Percentiles rank a stretch among this genome's conserved stretches.
Evolutionary conservation across 2,113 vertebrate genomes (phyloP).

Genomic region (Trogon melanurus): DNA sequence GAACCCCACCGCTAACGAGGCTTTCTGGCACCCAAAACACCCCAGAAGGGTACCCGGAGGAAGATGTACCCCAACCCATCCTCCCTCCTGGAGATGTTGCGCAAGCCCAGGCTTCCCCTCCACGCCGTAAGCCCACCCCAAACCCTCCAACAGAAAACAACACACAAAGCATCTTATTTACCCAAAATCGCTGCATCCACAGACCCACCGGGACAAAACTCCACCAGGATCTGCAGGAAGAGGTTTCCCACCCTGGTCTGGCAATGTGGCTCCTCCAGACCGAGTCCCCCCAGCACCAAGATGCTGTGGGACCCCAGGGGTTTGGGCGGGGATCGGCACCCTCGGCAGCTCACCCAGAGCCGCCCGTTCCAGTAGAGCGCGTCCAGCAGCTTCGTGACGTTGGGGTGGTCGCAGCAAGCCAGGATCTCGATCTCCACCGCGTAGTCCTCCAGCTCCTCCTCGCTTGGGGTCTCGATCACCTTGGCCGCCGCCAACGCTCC

Average conservation of each 20-base stretch:
- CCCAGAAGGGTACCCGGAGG: fast-evolving
- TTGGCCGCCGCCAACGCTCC: slow-evolving; percentile 63
- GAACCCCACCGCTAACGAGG: too few species aligned
- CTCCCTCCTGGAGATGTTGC: neutral
- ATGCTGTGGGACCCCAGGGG: neutral
- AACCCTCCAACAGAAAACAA: neutral
- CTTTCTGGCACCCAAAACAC: too few species aligned
- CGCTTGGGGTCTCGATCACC: slow-evolving; percentile 58
- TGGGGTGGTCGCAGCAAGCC: slow-evolving; percentile 67
- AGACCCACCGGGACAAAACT: slow-evolving; percentile 79
- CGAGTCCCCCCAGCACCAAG: fast-evolving
- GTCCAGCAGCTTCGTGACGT: slow-evolving; percentile 68
- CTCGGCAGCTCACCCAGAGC: slow-evolving; percentile 70
- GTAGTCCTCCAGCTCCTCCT: slow-evolving; percentile 76
- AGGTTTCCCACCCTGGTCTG: neutral
- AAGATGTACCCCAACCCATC: neutral
- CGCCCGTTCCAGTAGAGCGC: slow-evolving; percentile 65
- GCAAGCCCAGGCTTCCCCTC: neutral
- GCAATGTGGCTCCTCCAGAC: neutral
- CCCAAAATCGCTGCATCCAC: slow-evolving; percentile 77
- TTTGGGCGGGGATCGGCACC: neutral
- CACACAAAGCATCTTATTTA: slow-evolving; percentile 5
- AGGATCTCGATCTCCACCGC: slow-evolving; percentile 72
- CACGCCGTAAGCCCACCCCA: fast-evolving
- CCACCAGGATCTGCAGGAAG: slow-evolving; percentile 72